Conservation (phyloP, 92 coral and sea anemone genomes). For the Epizoanthus illoricatus region DNA sequence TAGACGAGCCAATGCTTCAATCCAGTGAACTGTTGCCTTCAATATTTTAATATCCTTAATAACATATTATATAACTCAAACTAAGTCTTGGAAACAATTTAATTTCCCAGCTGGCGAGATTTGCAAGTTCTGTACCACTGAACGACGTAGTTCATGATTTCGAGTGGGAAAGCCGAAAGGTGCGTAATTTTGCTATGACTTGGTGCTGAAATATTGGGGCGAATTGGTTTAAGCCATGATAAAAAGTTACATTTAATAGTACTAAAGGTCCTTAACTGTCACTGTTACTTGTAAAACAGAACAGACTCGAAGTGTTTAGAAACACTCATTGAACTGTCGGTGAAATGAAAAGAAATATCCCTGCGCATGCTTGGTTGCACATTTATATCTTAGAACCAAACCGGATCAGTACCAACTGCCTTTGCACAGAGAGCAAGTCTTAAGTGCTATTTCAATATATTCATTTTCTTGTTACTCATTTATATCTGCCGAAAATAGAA, state of each 20-base stretch:
- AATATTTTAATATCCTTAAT: neutral
- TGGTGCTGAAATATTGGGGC: neutral
- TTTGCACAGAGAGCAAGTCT: too few species aligned
- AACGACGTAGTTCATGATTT: neutral
- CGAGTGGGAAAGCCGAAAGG: neutral
- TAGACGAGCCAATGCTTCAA: neutral
- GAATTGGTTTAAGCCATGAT: neutral
- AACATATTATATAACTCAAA: constrained; percentile 1
- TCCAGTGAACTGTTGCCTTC: neutral
- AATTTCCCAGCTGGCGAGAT: neutral
- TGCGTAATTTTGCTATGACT: neutral
- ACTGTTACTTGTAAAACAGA: too few species aligned
- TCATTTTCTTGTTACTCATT: too few species aligned
- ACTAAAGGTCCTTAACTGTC: too few species aligned
- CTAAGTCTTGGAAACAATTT: neutral
- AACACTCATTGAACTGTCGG: too few species aligned
- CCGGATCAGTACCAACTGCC: too few species aligned
- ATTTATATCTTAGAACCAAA: too few species aligned
- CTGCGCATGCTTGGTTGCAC: too few species aligned
- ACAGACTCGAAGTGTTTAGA: too few species aligned
- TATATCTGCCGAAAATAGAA: too few species aligned
- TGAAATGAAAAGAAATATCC: too few species aligned
- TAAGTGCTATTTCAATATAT: too few species aligned
- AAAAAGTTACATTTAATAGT: neutral
- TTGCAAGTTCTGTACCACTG: neutral